phyloP scores from a whole-genome alignment of 2,797 vertebrate species.

The Brotula barbata region DNA sequence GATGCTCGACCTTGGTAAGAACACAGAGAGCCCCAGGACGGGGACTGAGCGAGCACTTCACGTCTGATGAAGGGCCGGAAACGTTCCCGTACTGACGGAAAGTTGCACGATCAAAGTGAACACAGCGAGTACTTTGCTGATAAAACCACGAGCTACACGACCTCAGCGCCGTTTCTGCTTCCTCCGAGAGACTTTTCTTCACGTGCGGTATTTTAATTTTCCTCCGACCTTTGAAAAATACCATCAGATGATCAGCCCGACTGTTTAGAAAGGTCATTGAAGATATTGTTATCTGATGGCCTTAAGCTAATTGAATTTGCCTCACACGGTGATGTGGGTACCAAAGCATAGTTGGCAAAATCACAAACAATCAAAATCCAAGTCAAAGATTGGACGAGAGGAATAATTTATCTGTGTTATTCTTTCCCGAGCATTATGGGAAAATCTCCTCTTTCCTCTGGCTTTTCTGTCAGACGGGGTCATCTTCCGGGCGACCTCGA shows the following conservation, averaged over 20 bases:
- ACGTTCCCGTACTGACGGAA: no score
- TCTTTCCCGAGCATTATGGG: no score
- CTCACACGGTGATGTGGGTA: neutral
- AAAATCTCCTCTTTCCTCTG: neutral
- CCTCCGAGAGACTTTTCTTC: slow-evolving; percentile 1
- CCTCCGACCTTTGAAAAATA: neutral
- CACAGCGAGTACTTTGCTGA: no score
- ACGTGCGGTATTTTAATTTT: neutral
- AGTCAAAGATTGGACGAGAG: no score
- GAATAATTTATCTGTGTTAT: no score
- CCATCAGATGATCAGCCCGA: slow-evolving; percentile 7
- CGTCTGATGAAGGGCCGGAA: no score
- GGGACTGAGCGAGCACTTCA: no score
- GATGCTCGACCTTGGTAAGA: no score
- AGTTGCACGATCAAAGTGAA: no score
- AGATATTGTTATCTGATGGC: slow-evolving; percentile 4
- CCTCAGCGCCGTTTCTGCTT: neutral
- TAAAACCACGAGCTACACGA: neutral
- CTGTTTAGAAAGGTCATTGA: slow-evolving; percentile 7
- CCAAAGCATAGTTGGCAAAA: neutral
- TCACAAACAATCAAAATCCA: neutral
- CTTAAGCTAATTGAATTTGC: slow-evolving; percentile 3
- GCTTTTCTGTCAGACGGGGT: neutral
- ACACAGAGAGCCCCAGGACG: no score
- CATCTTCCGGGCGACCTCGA: neutral